Evolutionary conservation across 2,888 invertebrate genomes (phyloP).

Genomic region (Dorcus hopei): DNA sequence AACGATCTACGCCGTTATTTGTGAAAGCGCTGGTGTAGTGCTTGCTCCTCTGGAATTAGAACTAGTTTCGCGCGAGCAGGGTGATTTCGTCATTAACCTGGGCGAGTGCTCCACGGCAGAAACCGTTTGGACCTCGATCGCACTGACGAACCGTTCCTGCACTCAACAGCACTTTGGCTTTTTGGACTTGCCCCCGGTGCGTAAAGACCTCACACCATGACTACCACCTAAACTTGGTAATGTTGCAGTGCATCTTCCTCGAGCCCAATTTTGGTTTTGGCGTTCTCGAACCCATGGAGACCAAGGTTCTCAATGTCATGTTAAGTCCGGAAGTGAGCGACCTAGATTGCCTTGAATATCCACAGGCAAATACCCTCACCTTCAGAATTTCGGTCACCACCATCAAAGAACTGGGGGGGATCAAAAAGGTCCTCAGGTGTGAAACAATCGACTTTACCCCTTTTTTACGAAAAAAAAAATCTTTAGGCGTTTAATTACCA

Average conservation of each 20-base stretch:
- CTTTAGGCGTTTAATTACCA: slow-evolving; percentile 8
- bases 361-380: neutral
- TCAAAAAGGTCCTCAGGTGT: slow-evolving; percentile 13
- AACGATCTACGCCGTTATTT: slow-evolving; percentile 29
- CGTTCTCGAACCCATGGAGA: slow-evolving; percentile 28
- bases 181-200: slow-evolving; percentile 30
- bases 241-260: slow-evolving; percentile 28
- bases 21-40: slow-evolving; percentile 22
- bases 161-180: slow-evolving; percentile 32
- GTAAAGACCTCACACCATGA: neutral
- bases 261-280: slow-evolving; percentile 35
- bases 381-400: slow-evolving; percentile 22
- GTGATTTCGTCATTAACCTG: slow-evolving; percentile 25
- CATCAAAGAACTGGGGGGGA: slow-evolving; percentile 22
- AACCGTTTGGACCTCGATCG: slow-evolving; percentile 24
- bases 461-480: neutral
- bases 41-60: slow-evolving; percentile 12
- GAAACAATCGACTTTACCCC: neutral
- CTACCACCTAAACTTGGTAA: neutral
- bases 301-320: slow-evolving; percentile 22
- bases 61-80: slow-evolving; percentile 8
- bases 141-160: slow-evolving; percentile 27
- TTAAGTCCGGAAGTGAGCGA: slow-evolving; percentile 25
- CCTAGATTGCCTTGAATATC: neutral
- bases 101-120: slow-evolving; percentile 31